Percentiles rank a stretch among this genome's conserved stretches.
These are phyloP conservation scores for Chrysolina americana DNA, from an alignment of 2,888 invertebrate genomes.

Conservation along the genomic window DNA sequence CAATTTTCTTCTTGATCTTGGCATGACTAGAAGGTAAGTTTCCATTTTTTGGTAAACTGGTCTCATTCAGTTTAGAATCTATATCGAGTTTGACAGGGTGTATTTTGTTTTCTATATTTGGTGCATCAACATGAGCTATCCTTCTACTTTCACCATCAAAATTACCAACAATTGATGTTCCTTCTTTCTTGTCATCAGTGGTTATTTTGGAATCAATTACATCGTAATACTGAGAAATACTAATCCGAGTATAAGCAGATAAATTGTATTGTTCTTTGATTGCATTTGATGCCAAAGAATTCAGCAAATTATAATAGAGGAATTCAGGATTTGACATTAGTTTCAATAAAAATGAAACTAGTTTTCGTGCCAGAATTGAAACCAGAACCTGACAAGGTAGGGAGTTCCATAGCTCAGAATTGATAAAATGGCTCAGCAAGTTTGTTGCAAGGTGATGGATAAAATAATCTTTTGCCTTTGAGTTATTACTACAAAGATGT, in stretches of 20 bases:
- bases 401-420: constrained; percentile 79
- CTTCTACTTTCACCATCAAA: constrained; percentile 9
- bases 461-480: constrained; percentile 73
- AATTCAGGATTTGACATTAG: constrained; percentile 72
- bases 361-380: constrained; percentile 75
- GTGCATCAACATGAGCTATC: background rate
- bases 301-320: constrained; percentile 66
- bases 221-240: constrained; percentile 50
- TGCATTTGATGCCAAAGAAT: constrained; percentile 51
- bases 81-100: background rate
- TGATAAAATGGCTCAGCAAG: constrained; percentile 76
- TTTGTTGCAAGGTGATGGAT: constrained; percentile 73
- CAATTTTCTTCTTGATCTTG: background rate
- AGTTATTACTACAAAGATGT: constrained; percentile 66
- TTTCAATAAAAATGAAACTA: constrained; percentile 71
- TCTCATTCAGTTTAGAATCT: background rate
- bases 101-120: background rate
- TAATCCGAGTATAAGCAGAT: constrained; percentile 56
- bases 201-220: constrained; percentile 41
- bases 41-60: background rate
- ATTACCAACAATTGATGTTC: constrained; percentile 3
- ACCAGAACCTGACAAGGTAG: constrained; percentile 77
- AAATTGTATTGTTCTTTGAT: constrained; percentile 56
- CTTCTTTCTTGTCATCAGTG: constrained; percentile 18
- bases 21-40: background rate